A percentile compares a stretch with the other conserved stretches of the same genome.
phyloP scores from a whole-genome alignment of 2,113 vertebrate genomes.

The Chrysemys picta region DNA sequence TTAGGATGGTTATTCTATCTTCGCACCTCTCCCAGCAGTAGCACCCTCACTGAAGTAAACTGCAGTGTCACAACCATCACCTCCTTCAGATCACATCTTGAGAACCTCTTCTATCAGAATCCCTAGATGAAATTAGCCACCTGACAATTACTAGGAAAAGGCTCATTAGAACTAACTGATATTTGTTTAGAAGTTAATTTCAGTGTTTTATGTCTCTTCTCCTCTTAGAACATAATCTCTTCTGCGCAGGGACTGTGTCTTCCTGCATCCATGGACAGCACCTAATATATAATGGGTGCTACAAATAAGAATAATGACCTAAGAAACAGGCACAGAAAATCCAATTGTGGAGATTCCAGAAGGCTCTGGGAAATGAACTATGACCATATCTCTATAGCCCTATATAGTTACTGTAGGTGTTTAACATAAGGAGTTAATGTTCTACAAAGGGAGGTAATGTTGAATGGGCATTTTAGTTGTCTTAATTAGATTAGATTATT shows the following conservation, averaged over 20 bases:
- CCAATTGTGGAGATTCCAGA: neutral
- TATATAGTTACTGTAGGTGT: neutral
- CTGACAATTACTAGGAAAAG: neutral
- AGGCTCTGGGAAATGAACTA: neutral
- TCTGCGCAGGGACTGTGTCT: neutral
- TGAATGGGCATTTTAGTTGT: neutral
- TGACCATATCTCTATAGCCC: neutral
- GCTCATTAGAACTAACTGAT: neutral
- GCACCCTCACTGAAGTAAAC: neutral
- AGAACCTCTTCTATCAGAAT: neutral
- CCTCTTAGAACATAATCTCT: neutral
- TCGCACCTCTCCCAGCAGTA: neutral
- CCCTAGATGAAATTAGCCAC: neutral
- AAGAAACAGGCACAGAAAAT: neutral
- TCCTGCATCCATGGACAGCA: neutral
- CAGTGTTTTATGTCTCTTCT: neutral
- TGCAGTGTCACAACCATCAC: neutral
- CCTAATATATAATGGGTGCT: neutral
- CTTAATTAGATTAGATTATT: neutral
- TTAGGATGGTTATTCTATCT: neutral
- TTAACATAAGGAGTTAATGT: neutral
- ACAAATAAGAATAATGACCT: neutral
- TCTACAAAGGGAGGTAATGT: accelerated
- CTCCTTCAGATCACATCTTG: neutral
- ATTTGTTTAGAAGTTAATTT: neutral